These are phyloP conservation scores for Chrysocyon brachyurus DNA, from an alignment of 2,797 vertebrate species.

Conservation along the genomic window DNA sequence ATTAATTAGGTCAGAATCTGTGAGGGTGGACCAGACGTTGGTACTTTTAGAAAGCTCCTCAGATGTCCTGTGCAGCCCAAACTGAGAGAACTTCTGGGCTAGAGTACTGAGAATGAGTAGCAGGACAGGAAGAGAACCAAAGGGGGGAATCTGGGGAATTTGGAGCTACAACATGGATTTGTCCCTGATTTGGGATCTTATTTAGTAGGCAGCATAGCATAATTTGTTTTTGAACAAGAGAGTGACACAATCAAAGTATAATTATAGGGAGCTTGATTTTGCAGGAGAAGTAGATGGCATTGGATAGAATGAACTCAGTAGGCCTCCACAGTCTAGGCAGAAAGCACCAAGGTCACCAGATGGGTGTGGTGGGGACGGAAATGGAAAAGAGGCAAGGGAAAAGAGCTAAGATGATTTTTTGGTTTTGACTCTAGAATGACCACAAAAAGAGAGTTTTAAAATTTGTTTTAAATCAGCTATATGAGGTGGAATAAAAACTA, in stretches of 20 bases:
- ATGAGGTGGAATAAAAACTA: not conserved
- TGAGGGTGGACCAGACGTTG: not conserved
- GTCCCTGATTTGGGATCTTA: not conserved
- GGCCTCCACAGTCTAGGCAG: not conserved
- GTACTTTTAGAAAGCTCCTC: not conserved
- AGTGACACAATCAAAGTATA: not conserved
- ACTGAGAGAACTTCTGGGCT: not conserved
- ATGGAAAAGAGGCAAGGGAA: not conserved
- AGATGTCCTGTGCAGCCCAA: not conserved
- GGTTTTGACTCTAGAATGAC: not conserved
- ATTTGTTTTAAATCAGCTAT: not conserved
- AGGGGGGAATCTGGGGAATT: not conserved
- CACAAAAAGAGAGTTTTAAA: not conserved
- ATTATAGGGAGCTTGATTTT: not conserved
- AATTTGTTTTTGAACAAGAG: not conserved
- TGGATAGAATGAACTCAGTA: not conserved
- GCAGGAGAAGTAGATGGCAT: not conserved
- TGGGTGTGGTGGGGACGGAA: rapidly evolving
- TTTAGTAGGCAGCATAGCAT: not conserved
- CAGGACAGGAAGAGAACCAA: not conserved
- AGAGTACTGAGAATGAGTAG: not conserved
- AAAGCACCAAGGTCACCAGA: not conserved
- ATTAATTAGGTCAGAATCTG: not conserved
- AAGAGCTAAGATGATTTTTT: not conserved
- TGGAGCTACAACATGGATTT: not conserved